Evolutionary conservation across 2,888 invertebrate species (phyloP).

Genomic region (Trypoxylon attenuatum): DNA sequence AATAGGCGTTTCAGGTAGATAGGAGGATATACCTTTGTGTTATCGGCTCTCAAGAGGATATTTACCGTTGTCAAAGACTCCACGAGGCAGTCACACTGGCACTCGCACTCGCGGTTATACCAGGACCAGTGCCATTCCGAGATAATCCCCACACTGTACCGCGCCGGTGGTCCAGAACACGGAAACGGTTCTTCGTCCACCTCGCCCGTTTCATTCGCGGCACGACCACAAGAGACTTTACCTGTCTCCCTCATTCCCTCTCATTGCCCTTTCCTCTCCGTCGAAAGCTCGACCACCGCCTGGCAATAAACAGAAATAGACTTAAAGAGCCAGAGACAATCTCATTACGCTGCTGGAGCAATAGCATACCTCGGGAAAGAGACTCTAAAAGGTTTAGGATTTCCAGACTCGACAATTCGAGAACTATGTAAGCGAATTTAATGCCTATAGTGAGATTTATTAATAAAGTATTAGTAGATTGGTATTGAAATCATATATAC

Average conservation of each 20-base stretch:
- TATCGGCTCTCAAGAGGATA: conserved; percentile 36
- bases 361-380: too few relatives aligned
- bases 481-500: not conserved
- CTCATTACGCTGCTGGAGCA: conserved; percentile 59
- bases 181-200: conserved; percentile 39
- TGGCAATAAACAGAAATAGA: conserved; percentile 61
- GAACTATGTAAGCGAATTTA: too few relatives aligned
- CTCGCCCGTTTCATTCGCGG: conserved; percentile 7
- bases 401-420: too few relatives aligned
- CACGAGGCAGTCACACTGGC: conserved; percentile 20
- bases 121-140: conserved; percentile 47
- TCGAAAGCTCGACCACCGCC: not conserved
- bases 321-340: conserved; percentile 61
- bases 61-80: conserved; percentile 53
- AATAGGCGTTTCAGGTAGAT: conserved; percentile 27
- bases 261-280: not conserved
- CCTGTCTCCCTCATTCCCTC: too few relatives aligned
- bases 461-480: too few relatives aligned
- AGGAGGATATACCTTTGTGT: conserved; percentile 11
- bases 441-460: too few relatives aligned
- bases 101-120: conserved; percentile 22
- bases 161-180: conserved; percentile 55
- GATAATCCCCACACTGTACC: conserved; percentile 55
- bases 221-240: conserved; percentile 1
- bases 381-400: too few relatives aligned